These are phyloP conservation scores for Drosophila sp. DNA, from an alignment of 1,140 invertebrate genomes.

Conservation along the genomic window DNA sequence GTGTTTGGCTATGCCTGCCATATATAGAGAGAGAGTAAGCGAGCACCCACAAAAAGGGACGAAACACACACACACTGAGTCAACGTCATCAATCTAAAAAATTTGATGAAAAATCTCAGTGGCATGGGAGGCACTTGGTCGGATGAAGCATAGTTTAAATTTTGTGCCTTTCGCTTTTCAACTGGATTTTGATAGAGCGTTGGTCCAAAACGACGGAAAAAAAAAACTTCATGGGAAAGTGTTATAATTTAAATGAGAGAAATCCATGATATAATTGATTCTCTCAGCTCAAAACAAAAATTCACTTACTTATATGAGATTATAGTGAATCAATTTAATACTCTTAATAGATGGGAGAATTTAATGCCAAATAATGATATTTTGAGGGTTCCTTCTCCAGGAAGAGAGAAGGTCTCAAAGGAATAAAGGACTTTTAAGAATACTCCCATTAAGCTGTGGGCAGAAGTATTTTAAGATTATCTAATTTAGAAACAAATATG, in stretches of 20 bases:
- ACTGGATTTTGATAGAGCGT: conserved; percentile 63
- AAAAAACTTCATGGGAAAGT: conserved; percentile 70
- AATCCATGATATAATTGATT: conserved; percentile 61
- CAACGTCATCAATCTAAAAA: conserved; percentile 68
- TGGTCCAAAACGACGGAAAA: conserved; percentile 8
- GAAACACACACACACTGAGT: conserved; percentile 11
- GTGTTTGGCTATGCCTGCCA: conserved; percentile 70
- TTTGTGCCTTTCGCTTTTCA: conserved; percentile 70
- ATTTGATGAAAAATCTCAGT: conserved; percentile 65
- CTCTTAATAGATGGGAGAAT: too few relatives aligned
- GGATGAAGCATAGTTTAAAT: conserved; percentile 59
- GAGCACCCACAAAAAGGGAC: conserved; percentile 29
- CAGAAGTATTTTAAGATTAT: too few relatives aligned
- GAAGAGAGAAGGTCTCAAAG: too few relatives aligned
- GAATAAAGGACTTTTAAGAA: too few relatives aligned
- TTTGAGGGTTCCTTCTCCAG: too few relatives aligned
- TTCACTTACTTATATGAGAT: neutral
- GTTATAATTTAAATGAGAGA: conserved; percentile 73
- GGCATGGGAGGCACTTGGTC: conserved; percentile 14
- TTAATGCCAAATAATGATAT: too few relatives aligned
- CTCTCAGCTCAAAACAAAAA: conserved; percentile 3
- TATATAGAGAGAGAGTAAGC: conserved; percentile 8
- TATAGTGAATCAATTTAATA: neutral
- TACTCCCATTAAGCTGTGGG: too few relatives aligned
- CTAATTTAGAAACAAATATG: too few relatives aligned